Conservation (phyloP, 2,888 invertebrate species). For the Melipona beecheii region DNA sequence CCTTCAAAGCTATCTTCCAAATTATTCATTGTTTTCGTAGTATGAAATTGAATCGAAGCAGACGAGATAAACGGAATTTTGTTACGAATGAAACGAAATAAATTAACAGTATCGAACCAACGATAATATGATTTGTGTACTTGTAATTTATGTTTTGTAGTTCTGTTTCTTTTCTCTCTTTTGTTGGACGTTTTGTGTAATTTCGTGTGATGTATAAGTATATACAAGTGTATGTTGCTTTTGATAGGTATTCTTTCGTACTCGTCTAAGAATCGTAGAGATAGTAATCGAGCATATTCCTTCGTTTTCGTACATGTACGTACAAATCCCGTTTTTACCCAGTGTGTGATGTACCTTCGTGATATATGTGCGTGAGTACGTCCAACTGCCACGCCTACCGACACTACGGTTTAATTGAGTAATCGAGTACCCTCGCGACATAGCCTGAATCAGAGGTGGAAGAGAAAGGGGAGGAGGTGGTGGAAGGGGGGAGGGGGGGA, state of each 20-base stretch:
- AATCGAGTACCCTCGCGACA: conserved; percentile 80
- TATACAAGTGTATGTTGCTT: neutral
- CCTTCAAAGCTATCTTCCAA: neutral
- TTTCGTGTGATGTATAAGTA: neutral
- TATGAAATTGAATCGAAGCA: neutral
- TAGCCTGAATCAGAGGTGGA: conserved; percentile 66
- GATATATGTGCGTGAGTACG: conserved; percentile 78
- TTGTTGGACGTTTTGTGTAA: neutral
- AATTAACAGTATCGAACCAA: no score
- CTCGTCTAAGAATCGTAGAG: neutral
- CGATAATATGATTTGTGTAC: neutral
- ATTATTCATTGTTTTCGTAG: neutral
- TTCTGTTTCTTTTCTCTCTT: neutral
- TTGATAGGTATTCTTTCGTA: neutral
- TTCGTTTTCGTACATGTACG: neutral
- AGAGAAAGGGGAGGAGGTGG: neutral
- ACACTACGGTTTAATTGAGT: conserved; percentile 81
- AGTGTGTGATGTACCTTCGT: conserved; percentile 69
- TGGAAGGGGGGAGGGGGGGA: conserved; percentile 5
- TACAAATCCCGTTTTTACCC: conserved; percentile 39
- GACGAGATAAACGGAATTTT: no score
- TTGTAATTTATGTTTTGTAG: neutral
- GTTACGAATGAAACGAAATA: no score
- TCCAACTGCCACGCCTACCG: conserved; percentile 79
- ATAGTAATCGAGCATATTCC: neutral